A percentile compares a stretch with the other conserved stretches of the same genome.
Conservation (phyloP, 2,113 vertebrate genomes). For the Neotragus moschatus region DNA sequence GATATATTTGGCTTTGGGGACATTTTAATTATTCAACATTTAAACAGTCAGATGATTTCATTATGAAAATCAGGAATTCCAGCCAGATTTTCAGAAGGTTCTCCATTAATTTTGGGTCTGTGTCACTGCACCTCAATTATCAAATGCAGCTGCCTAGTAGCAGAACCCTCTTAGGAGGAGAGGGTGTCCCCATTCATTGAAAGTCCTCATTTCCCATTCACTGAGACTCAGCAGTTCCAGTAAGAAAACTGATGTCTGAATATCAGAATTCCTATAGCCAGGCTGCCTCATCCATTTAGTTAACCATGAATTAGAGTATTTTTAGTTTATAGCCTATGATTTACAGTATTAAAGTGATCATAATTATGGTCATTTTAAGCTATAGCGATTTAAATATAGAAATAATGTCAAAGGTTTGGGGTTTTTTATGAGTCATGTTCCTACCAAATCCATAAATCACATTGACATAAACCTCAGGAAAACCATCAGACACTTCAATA, state of each 20-base stretch:
- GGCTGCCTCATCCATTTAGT: not conserved
- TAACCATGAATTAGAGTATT: not conserved
- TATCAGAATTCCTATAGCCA: not conserved
- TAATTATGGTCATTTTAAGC: conserved; percentile 1
- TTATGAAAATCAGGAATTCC: not conserved
- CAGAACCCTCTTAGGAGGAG: not conserved
- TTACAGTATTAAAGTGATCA: not conserved
- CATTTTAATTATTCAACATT: not conserved
- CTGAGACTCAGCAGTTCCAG: not conserved
- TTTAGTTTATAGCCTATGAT: not conserved
- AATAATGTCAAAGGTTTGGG: not conserved
- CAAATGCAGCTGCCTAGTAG: not conserved
- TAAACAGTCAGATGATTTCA: not conserved
- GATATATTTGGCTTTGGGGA: not conserved
- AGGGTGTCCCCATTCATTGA: not conserved
- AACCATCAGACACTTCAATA: not conserved
- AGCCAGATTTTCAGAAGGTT: not conserved
- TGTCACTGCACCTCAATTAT: not conserved
- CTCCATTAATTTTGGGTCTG: not conserved
- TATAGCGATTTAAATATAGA: not conserved
- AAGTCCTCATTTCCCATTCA: not conserved
- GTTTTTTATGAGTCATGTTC: not conserved
- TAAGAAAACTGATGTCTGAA: not conserved
- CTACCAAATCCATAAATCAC: not conserved
- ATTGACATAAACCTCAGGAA: not conserved